Evolutionary conservation across 2,888 invertebrate species (phyloP), one percentile per base, ranked within the genome.

Genomic region (Drosophila mulleri): DNA sequence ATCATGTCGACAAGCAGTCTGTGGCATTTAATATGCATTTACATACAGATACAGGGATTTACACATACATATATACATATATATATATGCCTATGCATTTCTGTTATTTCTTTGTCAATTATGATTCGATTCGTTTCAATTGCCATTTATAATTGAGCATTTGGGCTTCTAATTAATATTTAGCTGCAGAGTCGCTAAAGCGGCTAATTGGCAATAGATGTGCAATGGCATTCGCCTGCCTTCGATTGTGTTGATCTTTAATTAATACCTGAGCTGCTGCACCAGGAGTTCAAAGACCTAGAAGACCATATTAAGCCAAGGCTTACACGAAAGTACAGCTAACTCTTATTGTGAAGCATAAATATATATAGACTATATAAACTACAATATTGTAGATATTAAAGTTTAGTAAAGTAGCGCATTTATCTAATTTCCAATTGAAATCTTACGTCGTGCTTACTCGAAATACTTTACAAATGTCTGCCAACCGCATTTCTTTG

Each of bases 1-100:
- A 68, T 60, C 61, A 60, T 70, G 63, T 70, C 75, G 75, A 67
- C 80, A 70, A 39, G 69, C 61, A 35, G 50, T 39, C 45, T 48
- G 42, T 29, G 32, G 26, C 14, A 29, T 23, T 52, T 45, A 47
- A 50, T 37, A 47, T 61, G 41, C 23, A 59, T 35, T 1, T 48
- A 47, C 18, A 39, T 32, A 20, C 20, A 44, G 14, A 44, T 23
- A 23, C 20, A 20, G 20, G 12, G 12, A 14, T n/a, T 41, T 41
- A 16, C 16, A 16, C 16, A 20, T 12, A 20, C 14, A 20, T 4
- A 41, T 9, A 9, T 12, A 2, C 5, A 20, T 2, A 20, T 2
- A 26, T 26, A 26, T 26, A 5, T 29, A 12, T 18, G 32, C 3
- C n/a, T 50, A 48, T 32, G 29, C 32, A 29, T 48, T 29, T 8